Base-by-base conservation (phyloP, 2,113 vertebrate species). In the Ctenodactylus gundi region DNA sequence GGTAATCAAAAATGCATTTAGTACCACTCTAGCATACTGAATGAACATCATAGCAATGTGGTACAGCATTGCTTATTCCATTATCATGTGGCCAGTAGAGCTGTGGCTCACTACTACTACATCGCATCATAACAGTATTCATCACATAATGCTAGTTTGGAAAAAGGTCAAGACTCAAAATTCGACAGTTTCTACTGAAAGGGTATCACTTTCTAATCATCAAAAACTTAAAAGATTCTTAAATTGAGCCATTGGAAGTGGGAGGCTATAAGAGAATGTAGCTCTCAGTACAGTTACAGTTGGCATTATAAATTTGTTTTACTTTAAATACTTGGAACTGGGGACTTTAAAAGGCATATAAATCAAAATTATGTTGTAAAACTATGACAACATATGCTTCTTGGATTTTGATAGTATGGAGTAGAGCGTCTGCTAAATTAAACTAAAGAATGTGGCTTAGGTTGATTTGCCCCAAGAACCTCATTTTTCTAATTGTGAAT, bases 321-420 rank as follows among this genome's bases (percentile, higher is more conserved):
- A 89, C 64, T 89, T 68, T 87, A 89, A 85, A 58, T 86, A 46
- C 17, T 92, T 85, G 57, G 18, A 88, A 84, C 51, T 58, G 11
- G 21, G 27, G 12, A 2, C 75, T 88, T 84, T 73, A 85, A 88
- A 94, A 88, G 73, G n/a, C 51, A 65, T 84, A 21, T n/a, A 82
- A 70, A 41, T 64, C 62, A 82, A 77, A 70, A 46, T 82, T 25
- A 90, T 64, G 60, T 82, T 55, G 36, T 41, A 97, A 67, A 92
- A 75, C 39, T 92, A n/a, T 84, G 46, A 90, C 85, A 92, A 87
- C 68, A 17, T 44, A 78, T 88, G 34, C 58, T 80, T 95, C 86
- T 94, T 39, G 81, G 39, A 58, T 93, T 53, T 49, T 93, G 21
- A 85, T 72, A 80, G n/a, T 62, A 67, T 72, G 3, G 36, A n/a